These are phyloP conservation scores for Nezara viridula DNA, from an alignment of 2,888 invertebrate genomes.

Conservation along the genomic window DNA sequence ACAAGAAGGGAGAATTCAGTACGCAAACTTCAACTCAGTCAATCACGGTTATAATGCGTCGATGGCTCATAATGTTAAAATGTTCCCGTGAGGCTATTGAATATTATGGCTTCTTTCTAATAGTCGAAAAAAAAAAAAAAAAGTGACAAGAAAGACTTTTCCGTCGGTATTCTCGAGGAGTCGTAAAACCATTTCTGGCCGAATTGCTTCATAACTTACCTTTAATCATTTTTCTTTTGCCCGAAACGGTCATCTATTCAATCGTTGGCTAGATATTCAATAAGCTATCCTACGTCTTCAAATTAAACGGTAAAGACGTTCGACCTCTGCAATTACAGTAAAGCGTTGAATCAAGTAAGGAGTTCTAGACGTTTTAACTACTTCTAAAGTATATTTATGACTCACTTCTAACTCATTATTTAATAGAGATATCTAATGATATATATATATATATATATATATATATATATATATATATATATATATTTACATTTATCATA, in stretches of 20 bases:
- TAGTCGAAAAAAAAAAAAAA: conserved; percentile 7
- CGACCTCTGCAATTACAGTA: background rate
- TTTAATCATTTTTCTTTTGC: background rate
- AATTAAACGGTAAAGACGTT: conserved; percentile 14
- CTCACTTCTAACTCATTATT: background rate
- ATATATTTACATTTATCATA: too few species aligned
- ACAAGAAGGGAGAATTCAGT: background rate
- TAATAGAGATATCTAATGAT: too few species aligned
- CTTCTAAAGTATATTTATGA: background rate
- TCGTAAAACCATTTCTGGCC: conserved; percentile 27
- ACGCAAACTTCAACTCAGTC: background rate
- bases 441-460: too few species aligned
- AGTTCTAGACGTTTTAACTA: background rate
- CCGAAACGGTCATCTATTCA: conserved; percentile 39
- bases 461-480: too few species aligned
- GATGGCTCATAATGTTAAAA: background rate
- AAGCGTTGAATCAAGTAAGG: background rate
- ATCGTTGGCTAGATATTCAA: conserved; percentile 35
- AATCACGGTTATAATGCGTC: background rate
- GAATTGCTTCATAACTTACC: conserved; percentile 41
- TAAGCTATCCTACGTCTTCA: background rate
- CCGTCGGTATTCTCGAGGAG: background rate
- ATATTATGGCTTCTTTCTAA: conserved; percentile 9
- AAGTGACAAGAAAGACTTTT: conserved; percentile 6
- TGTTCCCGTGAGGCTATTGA: background rate